phyloP scores from a whole-genome alignment of 1,140 invertebrate species.

The Bombyx mandarina region DNA sequence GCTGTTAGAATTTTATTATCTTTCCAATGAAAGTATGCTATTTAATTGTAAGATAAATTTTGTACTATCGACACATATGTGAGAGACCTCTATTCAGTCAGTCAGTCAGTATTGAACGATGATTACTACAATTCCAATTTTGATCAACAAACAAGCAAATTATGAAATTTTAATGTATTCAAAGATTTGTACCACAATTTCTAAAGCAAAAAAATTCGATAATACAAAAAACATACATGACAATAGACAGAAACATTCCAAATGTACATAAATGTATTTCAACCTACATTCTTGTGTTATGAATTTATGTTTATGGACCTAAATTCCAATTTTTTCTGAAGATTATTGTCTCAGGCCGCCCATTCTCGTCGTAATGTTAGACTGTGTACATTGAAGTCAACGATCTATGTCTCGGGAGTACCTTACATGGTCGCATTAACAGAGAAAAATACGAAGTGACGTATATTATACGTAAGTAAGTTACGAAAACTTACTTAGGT shows the following conservation, averaged over 20 bases:
- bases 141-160: too few species aligned
- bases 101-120: too few species aligned
- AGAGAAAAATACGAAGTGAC: constrained; percentile 8
- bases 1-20: neutral
- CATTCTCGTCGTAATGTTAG: too few species aligned
- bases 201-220: too few species aligned
- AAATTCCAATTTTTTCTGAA: neutral
- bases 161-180: too few species aligned
- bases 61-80: neutral
- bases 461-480: too few species aligned
- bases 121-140: too few species aligned
- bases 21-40: neutral
- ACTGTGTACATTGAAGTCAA: too few species aligned
- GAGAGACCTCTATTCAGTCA: neutral
- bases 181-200: too few species aligned
- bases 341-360: neutral
- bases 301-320: neutral
- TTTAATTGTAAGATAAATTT: neutral
- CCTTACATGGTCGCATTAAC: constrained; percentile 5
- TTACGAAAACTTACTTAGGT: neutral
- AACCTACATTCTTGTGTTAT: neutral
- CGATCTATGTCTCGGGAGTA: neutral
- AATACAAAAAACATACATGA: neutral
- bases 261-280: neutral
- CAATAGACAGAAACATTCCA: neutral